These are phyloP conservation scores for Tyria jacobaeae DNA, from an alignment of 2,888 invertebrate species.

Conservation along the genomic window DNA sequence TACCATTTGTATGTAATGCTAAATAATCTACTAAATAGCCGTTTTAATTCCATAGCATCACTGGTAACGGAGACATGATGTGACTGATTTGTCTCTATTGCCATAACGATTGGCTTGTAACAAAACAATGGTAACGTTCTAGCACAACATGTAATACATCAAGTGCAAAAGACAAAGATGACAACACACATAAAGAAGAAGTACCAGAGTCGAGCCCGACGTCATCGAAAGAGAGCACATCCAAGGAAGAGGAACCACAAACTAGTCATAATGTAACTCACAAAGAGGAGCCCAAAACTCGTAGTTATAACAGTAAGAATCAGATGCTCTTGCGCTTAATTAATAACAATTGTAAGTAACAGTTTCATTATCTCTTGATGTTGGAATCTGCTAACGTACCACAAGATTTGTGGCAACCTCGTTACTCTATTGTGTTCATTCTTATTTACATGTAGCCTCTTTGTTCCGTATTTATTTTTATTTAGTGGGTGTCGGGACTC, in stretches of 20 bases:
- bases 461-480: background rate
- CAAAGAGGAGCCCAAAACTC: conserved; percentile 67
- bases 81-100: background rate
- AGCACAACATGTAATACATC: conserved; percentile 73
- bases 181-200: conserved; percentile 58
- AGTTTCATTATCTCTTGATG: conserved; percentile 7
- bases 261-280: conserved; percentile 80
- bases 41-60: too few relatives aligned
- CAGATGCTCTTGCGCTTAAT: conserved; percentile 26
- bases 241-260: conserved; percentile 64
- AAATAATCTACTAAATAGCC: too few relatives aligned
- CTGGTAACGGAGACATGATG: background rate
- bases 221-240: conserved; percentile 56
- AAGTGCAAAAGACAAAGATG: conserved; percentile 59
- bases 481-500: background rate
- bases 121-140: conserved; percentile 22
- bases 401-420: conserved; percentile 7
- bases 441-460: background rate
- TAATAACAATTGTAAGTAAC: conserved; percentile 27
- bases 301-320: conserved; percentile 77
- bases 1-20: too few relatives aligned
- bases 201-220: conserved; percentile 60
- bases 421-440: background rate
- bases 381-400: conserved; percentile 17
- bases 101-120: background rate